Percentiles rank a stretch among this genome's conserved stretches.
Evolutionary conservation across 2,888 invertebrate species (phyloP).

Genomic region (Apantesis nais): DNA sequence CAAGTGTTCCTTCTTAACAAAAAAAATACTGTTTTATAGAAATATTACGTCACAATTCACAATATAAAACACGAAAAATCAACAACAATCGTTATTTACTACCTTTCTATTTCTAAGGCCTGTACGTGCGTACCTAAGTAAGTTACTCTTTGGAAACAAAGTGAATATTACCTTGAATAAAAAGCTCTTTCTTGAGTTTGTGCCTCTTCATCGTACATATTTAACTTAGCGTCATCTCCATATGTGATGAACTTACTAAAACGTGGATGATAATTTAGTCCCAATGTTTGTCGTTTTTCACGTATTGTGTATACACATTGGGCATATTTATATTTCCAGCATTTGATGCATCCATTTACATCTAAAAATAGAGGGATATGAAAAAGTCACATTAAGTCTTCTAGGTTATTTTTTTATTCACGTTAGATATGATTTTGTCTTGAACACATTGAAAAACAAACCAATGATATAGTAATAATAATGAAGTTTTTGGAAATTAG

Average conservation of each 20-base stretch:
- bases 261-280: conserved; percentile 87
- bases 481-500: not conserved
- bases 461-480: too few species aligned
- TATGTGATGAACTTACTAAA: conserved; percentile 84
- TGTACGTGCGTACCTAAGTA: not conserved
- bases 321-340: conserved; percentile 88
- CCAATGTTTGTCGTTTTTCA: conserved; percentile 88
- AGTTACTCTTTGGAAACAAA: not conserved
- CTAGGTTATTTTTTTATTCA: not conserved
- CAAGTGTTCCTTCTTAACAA: not conserved
- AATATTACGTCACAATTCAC: not conserved
- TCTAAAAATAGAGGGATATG: conserved; percentile 72
- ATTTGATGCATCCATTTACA: conserved; percentile 88
- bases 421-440: not conserved
- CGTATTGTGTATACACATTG: conserved; percentile 88
- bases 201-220: conserved; percentile 89
- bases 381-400: not conserved
- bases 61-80: too few species aligned
- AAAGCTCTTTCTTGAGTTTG: conserved; percentile 87
- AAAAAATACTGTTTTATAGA: too few species aligned
- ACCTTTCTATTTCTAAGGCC: not conserved
- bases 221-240: conserved; percentile 87
- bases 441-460: not conserved
- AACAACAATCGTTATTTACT: not conserved
- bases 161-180: conserved; percentile 79